A percentile compares a stretch with the other conserved stretches of the same genome.
Evolutionary conservation across 2,888 invertebrate species (phyloP).

Genomic region (Acronicta aceris): DNA sequence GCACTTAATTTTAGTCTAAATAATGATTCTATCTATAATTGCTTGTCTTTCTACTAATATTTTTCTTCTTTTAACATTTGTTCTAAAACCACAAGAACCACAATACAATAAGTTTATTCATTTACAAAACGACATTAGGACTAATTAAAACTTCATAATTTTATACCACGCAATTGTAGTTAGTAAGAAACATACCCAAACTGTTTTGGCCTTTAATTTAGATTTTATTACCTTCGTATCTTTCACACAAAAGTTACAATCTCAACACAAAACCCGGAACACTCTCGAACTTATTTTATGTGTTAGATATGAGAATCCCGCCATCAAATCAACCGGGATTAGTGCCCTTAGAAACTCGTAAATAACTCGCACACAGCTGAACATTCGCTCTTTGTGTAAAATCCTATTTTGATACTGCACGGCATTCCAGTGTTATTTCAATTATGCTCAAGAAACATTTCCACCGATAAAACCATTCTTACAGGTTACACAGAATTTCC

Average conservation of each 20-base stretch:
- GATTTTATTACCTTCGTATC: constrained; percentile 20
- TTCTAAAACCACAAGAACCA: constrained; percentile 23
- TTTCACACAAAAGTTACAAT: constrained; percentile 47
- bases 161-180: constrained; percentile 7
- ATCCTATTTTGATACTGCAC: constrained; percentile 26
- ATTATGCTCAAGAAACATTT: constrained; percentile 7
- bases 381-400: constrained; percentile 39
- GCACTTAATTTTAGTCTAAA: constrained; percentile 8
- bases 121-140: constrained; percentile 6
- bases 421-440: constrained; percentile 9
- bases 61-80: constrained; percentile 23
- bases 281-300: constrained; percentile 41
- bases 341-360: constrained; percentile 49
- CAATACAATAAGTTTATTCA: constrained; percentile 18
- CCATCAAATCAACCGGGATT: constrained; percentile 59
- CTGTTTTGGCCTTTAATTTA: constrained; percentile 3
- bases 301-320: constrained; percentile 54
- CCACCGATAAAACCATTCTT: constrained; percentile 7
- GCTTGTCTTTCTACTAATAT: constrained; percentile 35
- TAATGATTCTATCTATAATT: constrained; percentile 17
- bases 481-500: constrained; percentile 27
- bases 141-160: not conserved
- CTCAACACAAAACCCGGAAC: constrained; percentile 36
- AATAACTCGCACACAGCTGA: constrained; percentile 54
- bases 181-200: constrained; percentile 3